Conservation (phyloP, 1,140 invertebrate genomes). For the Halyomorpha halys region DNA sequence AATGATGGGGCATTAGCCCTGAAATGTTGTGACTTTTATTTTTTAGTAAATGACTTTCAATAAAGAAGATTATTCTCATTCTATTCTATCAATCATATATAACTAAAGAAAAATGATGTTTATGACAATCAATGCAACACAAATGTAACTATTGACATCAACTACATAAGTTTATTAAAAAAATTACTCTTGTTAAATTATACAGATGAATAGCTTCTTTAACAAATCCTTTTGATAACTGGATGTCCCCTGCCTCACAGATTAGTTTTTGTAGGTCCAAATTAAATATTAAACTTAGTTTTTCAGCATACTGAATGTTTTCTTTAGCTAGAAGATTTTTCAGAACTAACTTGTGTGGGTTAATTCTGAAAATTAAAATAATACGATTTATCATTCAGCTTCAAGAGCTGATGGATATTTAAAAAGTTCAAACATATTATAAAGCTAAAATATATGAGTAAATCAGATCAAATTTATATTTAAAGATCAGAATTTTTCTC, state of each 20-base stretch:
- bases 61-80: no score
- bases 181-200: slow-evolving; percentile 54
- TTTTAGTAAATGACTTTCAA: no score
- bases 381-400: not conserved
- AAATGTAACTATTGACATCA: no score
- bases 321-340: slow-evolving; percentile 46
- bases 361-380: slow-evolving; percentile 8
- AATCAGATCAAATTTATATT: slow-evolving; percentile 1
- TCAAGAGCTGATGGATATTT: not conserved
- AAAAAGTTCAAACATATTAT: no score
- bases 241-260: slow-evolving; percentile 59
- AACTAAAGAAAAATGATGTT: no score
- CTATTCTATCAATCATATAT: no score
- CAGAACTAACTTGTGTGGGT: slow-evolving; percentile 50
- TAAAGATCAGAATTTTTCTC: slow-evolving; percentile 17
- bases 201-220: slow-evolving; percentile 57
- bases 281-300: slow-evolving; percentile 47
- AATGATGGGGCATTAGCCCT: no score
- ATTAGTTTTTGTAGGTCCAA: slow-evolving; percentile 57
- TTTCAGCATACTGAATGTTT: slow-evolving; percentile 45
- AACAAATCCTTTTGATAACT: slow-evolving; percentile 51
- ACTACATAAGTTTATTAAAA: not conserved
- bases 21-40: no score
- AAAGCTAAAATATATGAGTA: not conserved
- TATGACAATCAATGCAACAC: no score